Evolutionary conservation across 2,113 vertebrate genomes (phyloP).

Genomic region (Hiodon alosoides): DNA sequence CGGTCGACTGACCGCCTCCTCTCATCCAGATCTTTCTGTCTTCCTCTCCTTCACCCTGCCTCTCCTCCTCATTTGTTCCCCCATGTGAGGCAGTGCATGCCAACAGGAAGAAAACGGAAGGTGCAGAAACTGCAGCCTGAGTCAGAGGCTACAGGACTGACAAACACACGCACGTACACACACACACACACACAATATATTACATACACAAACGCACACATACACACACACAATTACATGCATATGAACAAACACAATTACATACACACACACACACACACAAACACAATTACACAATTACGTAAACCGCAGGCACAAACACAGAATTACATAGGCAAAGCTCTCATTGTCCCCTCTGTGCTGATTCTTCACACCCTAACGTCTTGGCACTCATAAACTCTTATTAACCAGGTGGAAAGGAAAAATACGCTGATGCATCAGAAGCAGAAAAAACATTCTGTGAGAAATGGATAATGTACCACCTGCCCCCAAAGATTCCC

Average conservation of each 20-base stretch:
- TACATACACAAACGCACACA: neutral
- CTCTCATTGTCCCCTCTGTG: neutral
- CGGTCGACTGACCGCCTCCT: conserved; percentile 2
- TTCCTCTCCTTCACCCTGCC: neutral
- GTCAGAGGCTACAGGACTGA: neutral
- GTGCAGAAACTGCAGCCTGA: neutral
- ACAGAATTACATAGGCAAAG: neutral
- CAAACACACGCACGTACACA: neutral
- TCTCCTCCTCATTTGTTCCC: neutral
- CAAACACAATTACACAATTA: neutral
- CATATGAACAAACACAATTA: too few relatives aligned
- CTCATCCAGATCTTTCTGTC: conserved; percentile 13
- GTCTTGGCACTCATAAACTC: neutral
- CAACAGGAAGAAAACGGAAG: neutral
- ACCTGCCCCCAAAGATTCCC: neutral
- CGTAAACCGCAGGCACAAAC: neutral
- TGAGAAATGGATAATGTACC: neutral
- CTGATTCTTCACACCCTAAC: neutral
- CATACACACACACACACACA: too few relatives aligned
- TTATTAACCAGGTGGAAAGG: neutral
- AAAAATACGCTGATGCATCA: neutral
- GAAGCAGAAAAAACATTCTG: neutral
- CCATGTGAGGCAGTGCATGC: conserved; percentile 2
- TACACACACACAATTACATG: neutral
- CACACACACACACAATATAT: too few relatives aligned